These are phyloP conservation scores for Chrysolina americana DNA, from an alignment of 2,888 invertebrate species.

Conservation along the genomic window DNA sequence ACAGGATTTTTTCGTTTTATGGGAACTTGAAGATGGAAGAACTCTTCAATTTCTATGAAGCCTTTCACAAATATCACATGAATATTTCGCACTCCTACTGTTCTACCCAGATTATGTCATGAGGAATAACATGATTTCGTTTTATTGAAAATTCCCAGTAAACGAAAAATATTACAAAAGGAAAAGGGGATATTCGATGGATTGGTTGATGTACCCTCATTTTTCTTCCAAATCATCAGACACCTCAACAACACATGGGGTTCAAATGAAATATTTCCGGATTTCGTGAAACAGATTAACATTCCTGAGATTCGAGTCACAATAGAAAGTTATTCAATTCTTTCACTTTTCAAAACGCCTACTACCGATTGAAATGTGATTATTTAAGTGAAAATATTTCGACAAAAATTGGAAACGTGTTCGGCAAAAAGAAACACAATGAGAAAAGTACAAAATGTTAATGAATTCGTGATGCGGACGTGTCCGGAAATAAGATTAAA, in stretches of 20 bases:
- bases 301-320: not conserved
- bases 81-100: too few species aligned
- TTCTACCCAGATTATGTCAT: too few species aligned
- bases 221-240: not conserved
- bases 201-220: not conserved
- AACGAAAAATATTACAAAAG: too few species aligned
- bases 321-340: conserved; percentile 9
- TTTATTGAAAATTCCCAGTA: too few species aligned
- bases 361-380: not conserved
- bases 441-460: conserved; percentile 25
- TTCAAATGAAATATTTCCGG: not conserved
- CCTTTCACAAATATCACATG: too few species aligned
- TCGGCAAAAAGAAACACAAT: conserved; percentile 14
- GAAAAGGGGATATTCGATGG: too few species aligned
- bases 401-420: conserved; percentile 2
- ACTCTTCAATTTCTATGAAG: too few species aligned
- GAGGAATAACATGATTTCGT: too few species aligned
- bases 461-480: conserved; percentile 28
- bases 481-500: conserved; percentile 27
- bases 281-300: conserved; percentile 6
- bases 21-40: too few species aligned
- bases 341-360: conserved; percentile 1
- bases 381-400: not conserved
- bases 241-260: not conserved
- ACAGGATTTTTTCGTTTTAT: too few species aligned